Evolutionary conservation across 2,113 vertebrate genomes (phyloP).

Genomic region (Pterocles orientalis): DNA sequence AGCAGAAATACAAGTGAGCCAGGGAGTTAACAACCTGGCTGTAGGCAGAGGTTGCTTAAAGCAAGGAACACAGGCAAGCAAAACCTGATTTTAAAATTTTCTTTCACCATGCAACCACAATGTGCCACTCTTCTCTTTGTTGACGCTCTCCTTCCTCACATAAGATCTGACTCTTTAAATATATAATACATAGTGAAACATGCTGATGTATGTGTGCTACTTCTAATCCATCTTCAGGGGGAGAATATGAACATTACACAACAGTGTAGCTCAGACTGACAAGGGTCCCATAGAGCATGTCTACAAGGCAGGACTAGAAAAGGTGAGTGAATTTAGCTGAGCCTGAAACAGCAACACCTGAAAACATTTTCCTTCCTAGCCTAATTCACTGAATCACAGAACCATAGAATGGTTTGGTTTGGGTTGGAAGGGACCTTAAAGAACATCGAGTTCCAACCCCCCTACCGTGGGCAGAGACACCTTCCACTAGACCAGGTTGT

Average conservation of each 20-base stretch:
- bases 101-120: accelerated
- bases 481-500: too few relatives aligned
- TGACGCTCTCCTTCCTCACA: background rate
- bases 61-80: background rate
- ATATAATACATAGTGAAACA: background rate
- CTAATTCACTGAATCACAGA: background rate
- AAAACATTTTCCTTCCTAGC: background rate
- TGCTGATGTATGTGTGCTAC: background rate
- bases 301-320: background rate
- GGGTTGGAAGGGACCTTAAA: too few relatives aligned
- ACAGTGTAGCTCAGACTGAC: background rate
- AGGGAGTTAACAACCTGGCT: background rate
- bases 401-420: too few relatives aligned
- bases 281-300: background rate
- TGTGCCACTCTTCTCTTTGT: background rate
- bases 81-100: background rate
- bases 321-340: conserved; percentile 17
- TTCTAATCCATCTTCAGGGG: background rate
- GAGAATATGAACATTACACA: background rate
- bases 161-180: background rate
- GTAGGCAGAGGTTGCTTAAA: background rate
- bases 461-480: too few relatives aligned
- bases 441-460: too few relatives aligned
- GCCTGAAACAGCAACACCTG: background rate
- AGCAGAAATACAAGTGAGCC: background rate